Conservation (phyloP, 2,888 invertebrate species). For the Tetropium fuscum region DNA sequence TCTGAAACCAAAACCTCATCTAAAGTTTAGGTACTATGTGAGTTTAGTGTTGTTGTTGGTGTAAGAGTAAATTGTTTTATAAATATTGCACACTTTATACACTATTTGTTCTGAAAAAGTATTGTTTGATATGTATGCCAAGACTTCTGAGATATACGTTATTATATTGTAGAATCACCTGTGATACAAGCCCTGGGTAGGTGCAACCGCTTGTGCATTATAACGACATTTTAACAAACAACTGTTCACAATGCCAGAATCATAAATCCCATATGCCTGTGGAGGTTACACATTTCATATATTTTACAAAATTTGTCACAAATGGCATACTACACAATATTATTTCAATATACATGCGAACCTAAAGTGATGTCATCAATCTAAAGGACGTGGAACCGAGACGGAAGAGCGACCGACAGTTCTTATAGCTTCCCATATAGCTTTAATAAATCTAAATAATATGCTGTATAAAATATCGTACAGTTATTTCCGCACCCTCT, state of each 20-base stretch:
- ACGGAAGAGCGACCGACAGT: slow-evolving; percentile 54
- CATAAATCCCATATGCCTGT: slow-evolving; percentile 38
- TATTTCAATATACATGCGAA: slow-evolving; percentile 60
- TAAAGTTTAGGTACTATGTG: neutral
- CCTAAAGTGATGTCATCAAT: slow-evolving; percentile 63
- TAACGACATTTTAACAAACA: slow-evolving; percentile 23
- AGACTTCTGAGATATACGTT: too few relatives aligned
- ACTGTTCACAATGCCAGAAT: slow-evolving; percentile 25
- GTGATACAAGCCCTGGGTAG: neutral
- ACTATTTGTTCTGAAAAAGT: neutral
- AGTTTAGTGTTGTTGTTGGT: neutral
- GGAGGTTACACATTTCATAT: slow-evolving; percentile 42
- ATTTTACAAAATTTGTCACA: slow-evolving; percentile 53
- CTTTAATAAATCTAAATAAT: slow-evolving; percentile 64
- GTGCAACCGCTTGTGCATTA: slow-evolving; percentile 3
- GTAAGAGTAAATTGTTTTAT: neutral
- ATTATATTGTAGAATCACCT: too few relatives aligned
- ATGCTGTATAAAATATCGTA: slow-evolving; percentile 58
- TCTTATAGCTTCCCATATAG: slow-evolving; percentile 62
- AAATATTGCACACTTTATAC: neutral
- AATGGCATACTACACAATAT: slow-evolving; percentile 57
- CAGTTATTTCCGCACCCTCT: slow-evolving; percentile 49
- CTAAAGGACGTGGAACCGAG: slow-evolving; percentile 50
- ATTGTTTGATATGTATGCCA: neutral
- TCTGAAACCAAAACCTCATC: too few relatives aligned